Evolutionary conservation across 2,113 vertebrate genomes (phyloP), one percentile per base, ranked within the genome.

Genomic region (Felis catus): DNA sequence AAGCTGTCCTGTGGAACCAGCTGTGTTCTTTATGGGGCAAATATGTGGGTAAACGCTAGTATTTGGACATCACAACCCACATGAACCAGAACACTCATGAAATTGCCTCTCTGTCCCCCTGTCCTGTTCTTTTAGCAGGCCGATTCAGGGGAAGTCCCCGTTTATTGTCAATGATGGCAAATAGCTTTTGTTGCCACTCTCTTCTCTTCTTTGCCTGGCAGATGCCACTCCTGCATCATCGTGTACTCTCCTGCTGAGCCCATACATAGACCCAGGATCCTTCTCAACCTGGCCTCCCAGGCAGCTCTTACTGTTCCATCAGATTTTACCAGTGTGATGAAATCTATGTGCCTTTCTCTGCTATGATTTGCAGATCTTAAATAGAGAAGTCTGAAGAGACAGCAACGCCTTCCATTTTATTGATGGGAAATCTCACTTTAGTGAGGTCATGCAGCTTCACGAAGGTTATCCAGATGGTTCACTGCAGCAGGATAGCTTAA

Each of bases 71-170:
- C 36, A 76, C 45, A 92, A 53, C 8, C 18, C 76, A 65, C 39
- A 11, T 84, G 61, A 61, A 76, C 45, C 27, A 73, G 70, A 45
- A 85, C 15, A 18, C 10, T 33, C 23, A 53, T 7, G 53, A 36
- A n/a, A 9, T 71, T 31, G 18, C 9, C 10, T 41, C 61, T 36
- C 27, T 45, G 23, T 11, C 12, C 1, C 2, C 3, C 0, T 1
- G 0, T 9, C 19, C 66, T 66, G 25, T 19, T 36, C 15, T 45
- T 48, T 48, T 39, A 31, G 81, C 7, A 4, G 33, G 2, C 19
- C 21, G 33, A 76, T 33, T 10, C 70, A 53, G 7, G 39, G 7
- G 2, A 74, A 14, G 71, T 21, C 53, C 16, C 23, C 7, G 0
- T 23, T 12, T 19, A 48, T 48, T 79, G 15, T 68, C 51, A 11